A percentile compares a stretch with the other conserved stretches of the same genome.
Evolutionary conservation across 1,140 invertebrate species (phyloP).

Genomic region (Panagrolaimus sp.): DNA sequence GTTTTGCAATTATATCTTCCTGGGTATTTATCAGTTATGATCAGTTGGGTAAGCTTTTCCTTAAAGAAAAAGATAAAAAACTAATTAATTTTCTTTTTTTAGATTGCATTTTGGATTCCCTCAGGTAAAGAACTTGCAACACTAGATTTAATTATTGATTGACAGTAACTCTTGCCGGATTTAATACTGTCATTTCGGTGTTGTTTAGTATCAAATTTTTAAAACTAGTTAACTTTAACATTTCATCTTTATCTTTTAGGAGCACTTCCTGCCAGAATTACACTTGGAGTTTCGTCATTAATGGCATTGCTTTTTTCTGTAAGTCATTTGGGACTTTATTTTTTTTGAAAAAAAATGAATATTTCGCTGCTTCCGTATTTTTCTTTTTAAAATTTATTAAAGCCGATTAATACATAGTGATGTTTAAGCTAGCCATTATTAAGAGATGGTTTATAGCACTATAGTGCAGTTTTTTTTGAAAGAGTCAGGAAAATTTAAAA

Average conservation of each 20-base stretch:
- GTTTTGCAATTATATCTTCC: conserved; percentile 62
- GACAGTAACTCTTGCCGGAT: too few relatives aligned
- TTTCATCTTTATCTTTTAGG: conserved; percentile 10
- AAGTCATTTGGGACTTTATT: conserved; percentile 6
- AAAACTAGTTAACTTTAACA: too few relatives aligned
- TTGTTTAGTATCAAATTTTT: too few relatives aligned
- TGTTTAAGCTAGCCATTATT: too few relatives aligned
- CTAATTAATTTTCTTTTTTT: conserved; percentile 51
- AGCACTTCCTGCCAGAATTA: conserved; percentile 60
- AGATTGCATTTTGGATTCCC: conserved; percentile 63
- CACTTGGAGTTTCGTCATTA: conserved; percentile 57
- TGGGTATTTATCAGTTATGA: conserved; percentile 59
- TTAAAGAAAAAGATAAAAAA: not conserved
- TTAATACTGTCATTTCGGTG: too few relatives aligned
- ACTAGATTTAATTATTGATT: too few relatives aligned
- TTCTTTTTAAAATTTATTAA: too few relatives aligned
- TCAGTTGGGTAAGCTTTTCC: conserved; percentile 1
- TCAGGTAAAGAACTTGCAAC: conserved; percentile 38
- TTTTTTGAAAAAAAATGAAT: not conserved
- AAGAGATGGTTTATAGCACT: too few relatives aligned
- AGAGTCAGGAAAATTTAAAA: too few relatives aligned
- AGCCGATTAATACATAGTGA: too few relatives aligned
- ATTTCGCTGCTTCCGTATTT: too few relatives aligned
- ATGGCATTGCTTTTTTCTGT: conserved; percentile 48
- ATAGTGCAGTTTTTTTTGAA: too few relatives aligned